These are phyloP conservation scores for Malurus elegans DNA, from an alignment of 2,113 vertebrate genomes.

Conservation along the genomic window DNA sequence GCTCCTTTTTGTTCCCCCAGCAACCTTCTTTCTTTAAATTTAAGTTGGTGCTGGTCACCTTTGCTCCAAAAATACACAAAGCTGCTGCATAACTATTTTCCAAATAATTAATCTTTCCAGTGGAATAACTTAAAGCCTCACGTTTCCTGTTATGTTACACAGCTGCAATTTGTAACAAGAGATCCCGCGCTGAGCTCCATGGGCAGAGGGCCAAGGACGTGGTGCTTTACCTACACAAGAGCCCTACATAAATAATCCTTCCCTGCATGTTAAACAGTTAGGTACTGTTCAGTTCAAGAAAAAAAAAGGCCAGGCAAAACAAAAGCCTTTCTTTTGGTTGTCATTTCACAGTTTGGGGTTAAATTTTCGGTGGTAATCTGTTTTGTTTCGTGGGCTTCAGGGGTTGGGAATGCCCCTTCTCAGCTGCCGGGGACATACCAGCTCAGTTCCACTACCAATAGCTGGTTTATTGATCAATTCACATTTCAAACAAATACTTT, in stretches of 20 bases:
- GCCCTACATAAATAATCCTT: conserved; percentile 70
- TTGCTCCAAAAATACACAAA: conserved; percentile 69
- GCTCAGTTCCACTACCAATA: not conserved
- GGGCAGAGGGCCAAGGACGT: conserved; percentile 72
- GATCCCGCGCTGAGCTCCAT: conserved; percentile 52
- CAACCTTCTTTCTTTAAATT: conserved; percentile 25
- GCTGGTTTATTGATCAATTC: not conserved
- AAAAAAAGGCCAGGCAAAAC: conserved; percentile 45
- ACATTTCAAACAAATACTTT: not conserved
- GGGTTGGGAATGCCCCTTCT: not conserved
- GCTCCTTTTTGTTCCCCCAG: not conserved
- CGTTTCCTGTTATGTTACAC: conserved; percentile 80
- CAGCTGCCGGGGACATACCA: not conserved
- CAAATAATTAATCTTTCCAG: conserved; percentile 79
- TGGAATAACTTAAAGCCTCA: conserved; percentile 76
- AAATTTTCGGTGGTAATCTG: conserved; percentile 1
- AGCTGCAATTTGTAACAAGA: conserved; percentile 77
- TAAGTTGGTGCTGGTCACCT: conserved; percentile 60
- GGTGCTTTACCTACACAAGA: conserved; percentile 74
- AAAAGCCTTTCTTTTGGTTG: conserved; percentile 52
- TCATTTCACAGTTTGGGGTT: not conserved
- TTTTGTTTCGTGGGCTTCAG: not conserved
- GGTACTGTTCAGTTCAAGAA: conserved; percentile 49
- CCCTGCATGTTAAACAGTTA: conserved; percentile 74
- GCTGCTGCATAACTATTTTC: conserved; percentile 70